These are phyloP conservation scores for Myodes glareolus DNA, from an alignment of 2,113 vertebrate genomes.

Conservation along the genomic window DNA sequence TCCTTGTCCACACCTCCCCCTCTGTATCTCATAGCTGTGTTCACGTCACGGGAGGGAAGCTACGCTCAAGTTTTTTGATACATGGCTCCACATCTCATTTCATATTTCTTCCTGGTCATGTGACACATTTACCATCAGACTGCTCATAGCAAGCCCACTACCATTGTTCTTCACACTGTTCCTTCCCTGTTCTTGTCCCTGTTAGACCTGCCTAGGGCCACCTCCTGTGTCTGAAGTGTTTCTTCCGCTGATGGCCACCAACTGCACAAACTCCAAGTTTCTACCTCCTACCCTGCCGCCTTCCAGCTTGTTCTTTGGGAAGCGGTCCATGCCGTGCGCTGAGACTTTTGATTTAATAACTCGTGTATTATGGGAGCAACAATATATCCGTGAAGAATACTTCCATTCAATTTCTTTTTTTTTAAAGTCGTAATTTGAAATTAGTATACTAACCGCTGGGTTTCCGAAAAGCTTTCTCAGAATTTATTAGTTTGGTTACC, in stretches of 20 bases:
- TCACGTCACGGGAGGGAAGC: background rate
- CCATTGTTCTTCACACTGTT: fast-evolving
- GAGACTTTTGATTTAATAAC: background rate
- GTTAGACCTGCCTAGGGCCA: background rate
- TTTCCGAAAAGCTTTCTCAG: background rate
- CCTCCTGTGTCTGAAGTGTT: background rate
- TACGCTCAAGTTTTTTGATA: background rate
- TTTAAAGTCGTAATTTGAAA: background rate
- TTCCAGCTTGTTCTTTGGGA: background rate
- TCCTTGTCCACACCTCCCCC: background rate
- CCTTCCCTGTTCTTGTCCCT: background rate
- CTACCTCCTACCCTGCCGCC: no score
- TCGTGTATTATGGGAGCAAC: no score
- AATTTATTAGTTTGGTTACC: background rate
- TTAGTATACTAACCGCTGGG: background rate
- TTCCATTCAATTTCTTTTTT: background rate
- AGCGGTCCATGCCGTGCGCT: background rate
- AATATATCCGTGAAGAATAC: background rate
- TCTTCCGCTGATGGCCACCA: background rate
- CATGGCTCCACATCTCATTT: background rate
- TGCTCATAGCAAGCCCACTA: background rate
- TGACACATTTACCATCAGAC: background rate
- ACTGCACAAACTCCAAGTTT: background rate
- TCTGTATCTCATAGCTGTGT: background rate
- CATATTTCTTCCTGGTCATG: background rate